A percentile compares a stretch with the other conserved stretches of the same genome.
Conservation (phyloP, 1,140 invertebrate species). For the Drosophila busckii region DNA sequence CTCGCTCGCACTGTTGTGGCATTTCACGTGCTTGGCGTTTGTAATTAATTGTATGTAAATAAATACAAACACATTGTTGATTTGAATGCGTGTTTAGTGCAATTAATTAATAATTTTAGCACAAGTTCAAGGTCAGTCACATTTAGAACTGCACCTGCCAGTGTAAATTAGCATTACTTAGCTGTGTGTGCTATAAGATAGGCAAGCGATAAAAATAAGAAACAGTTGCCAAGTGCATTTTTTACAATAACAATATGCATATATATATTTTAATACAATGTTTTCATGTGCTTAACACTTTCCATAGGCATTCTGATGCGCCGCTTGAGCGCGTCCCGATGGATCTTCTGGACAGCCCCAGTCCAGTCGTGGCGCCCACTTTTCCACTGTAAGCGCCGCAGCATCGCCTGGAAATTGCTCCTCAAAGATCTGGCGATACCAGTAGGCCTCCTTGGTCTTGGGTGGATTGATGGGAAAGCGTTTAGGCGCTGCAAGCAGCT, state of each 20-base stretch:
- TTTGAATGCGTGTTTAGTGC: no score
- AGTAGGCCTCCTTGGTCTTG: slow-evolving; percentile 89
- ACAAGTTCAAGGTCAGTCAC: slow-evolving; percentile 8
- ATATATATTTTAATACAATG: not conserved
- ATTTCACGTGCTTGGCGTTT: no score
- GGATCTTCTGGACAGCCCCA: slow-evolving; percentile 69
- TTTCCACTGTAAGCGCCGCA: slow-evolving; percentile 50
- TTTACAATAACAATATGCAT: not conserved
- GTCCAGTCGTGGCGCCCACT: slow-evolving; percentile 61
- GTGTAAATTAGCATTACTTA: not conserved
- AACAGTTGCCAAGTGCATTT: no score
- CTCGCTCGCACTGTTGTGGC: no score
- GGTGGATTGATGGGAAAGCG: slow-evolving; percentile 86
- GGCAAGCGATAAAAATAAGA: not conserved
- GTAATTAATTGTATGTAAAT: no score
- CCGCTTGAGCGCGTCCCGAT: slow-evolving; percentile 53
- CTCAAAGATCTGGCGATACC: slow-evolving; percentile 83
- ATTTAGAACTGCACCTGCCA: not conserved
- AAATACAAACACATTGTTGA: no score
- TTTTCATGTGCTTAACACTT: slow-evolving; percentile 19
- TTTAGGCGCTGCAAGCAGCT: slow-evolving; percentile 80
- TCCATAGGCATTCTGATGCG: slow-evolving; percentile 39
- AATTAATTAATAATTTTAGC: slow-evolving; percentile 1
- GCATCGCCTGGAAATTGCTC: slow-evolving; percentile 47
- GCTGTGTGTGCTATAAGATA: not conserved